Evolutionary conservation across 2,113 vertebrate genomes (phyloP).

Genomic region (Rhinoptilus africanus): DNA sequence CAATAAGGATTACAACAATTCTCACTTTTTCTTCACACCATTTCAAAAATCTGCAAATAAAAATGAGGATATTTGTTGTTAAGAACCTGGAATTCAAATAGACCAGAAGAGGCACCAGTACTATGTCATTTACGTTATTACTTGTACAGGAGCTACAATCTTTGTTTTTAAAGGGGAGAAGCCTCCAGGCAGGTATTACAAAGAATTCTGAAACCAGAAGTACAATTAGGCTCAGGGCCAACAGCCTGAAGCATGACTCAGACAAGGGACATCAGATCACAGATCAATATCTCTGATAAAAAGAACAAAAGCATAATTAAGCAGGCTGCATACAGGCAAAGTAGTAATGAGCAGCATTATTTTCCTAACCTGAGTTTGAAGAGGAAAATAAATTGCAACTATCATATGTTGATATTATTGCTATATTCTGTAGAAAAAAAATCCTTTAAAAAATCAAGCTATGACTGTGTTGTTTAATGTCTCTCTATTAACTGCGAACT

Average conservation of each 20-base stretch:
- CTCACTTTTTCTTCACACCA: background rate
- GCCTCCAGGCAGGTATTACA: background rate
- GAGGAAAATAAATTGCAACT: background rate
- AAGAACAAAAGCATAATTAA: slow-evolving; percentile 22
- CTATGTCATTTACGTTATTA: background rate
- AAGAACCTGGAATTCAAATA: background rate
- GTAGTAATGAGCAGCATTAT: background rate
- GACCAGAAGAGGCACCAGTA: background rate
- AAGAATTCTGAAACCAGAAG: slow-evolving; percentile 13
- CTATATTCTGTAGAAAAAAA: background rate
- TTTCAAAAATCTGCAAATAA: background rate
- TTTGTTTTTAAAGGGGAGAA: background rate
- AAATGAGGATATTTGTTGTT: background rate
- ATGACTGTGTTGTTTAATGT: background rate
- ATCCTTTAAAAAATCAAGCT: background rate
- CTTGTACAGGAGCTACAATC: background rate
- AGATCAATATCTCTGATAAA: background rate
- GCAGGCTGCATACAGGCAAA: background rate
- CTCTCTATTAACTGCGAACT: background rate
- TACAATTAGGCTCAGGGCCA: background rate
- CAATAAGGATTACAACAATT: background rate
- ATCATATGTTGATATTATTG: background rate
- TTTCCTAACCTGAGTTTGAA: background rate
- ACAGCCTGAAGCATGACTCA: background rate
- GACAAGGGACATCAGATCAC: background rate